A percentile compares a stretch with the other conserved stretches of the same genome.
Conservation (phyloP, 2,113 vertebrate species). For the Erinaceus europaeus region DNA sequence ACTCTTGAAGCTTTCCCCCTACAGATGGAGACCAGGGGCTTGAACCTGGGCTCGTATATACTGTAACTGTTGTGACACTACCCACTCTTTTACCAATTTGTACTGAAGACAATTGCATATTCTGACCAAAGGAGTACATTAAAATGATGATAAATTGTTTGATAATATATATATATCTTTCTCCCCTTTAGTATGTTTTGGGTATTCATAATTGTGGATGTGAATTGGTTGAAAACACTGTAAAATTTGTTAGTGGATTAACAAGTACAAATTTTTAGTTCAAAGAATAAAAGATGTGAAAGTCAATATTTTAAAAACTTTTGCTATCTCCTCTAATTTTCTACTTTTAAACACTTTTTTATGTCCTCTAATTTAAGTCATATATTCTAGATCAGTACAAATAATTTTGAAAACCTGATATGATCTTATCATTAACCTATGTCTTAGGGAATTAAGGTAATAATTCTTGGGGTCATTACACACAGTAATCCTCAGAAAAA, state of each 20-base stretch:
- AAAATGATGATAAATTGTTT: not conserved
- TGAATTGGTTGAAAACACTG: not conserved
- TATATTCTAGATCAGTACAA: not conserved
- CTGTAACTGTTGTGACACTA: too few species aligned
- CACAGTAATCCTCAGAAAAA: not conserved
- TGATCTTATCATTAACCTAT: not conserved
- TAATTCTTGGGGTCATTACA: not conserved
- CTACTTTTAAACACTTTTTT: not conserved
- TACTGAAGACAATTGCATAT: not conserved
- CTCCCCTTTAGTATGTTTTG: not conserved
- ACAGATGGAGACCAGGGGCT: too few species aligned
- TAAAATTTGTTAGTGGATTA: not conserved
- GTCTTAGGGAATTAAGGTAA: not conserved
- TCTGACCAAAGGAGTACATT: not conserved
- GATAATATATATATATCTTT: not conserved
- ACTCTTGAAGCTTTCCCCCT: too few species aligned
- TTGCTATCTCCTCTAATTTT: not conserved
- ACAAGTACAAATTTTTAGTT: not conserved
- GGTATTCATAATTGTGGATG: not conserved
- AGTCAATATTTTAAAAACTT: not conserved
- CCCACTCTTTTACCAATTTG: too few species aligned
- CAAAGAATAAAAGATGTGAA: slow-evolving; percentile 25
- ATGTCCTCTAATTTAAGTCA: not conserved
- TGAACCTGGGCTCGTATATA: too few species aligned
- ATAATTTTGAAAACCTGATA: not conserved